A percentile compares a stretch with the other conserved stretches of the same genome.
These are phyloP conservation scores for Saccostrea echinata DNA, from an alignment of 1,140 invertebrate species.

Conservation along the genomic window DNA sequence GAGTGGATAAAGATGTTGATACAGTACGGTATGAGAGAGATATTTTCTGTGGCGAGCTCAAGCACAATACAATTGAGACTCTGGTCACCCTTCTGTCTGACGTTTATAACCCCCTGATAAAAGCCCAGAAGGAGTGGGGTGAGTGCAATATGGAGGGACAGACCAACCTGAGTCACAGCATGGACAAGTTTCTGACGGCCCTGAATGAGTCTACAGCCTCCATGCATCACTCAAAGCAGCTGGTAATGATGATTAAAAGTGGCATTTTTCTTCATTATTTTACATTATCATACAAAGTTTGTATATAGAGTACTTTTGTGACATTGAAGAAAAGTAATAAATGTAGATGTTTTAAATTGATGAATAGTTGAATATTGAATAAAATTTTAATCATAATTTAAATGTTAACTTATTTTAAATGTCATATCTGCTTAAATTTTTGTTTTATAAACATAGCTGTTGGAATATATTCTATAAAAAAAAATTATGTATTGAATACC, in stretches of 20 bases:
- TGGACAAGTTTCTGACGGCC: conserved; percentile 76
- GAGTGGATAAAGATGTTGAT: conserved; percentile 77
- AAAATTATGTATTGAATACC: no score
- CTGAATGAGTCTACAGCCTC: conserved; percentile 75
- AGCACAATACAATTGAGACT: conserved; percentile 77
- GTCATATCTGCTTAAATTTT: no score
- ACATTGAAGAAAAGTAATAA: no score
- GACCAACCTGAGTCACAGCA: conserved; percentile 72
- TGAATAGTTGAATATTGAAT: no score
- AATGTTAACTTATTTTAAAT: no score
- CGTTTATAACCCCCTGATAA: conserved; percentile 76
- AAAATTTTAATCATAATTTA: no score
- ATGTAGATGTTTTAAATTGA: no score
- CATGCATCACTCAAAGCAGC: conserved; percentile 74
- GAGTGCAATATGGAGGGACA: conserved; percentile 74
- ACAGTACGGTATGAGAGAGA: conserved; percentile 75
- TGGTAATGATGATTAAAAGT: conserved; percentile 61
- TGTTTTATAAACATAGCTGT: no score
- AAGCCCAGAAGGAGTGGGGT: conserved; percentile 78
- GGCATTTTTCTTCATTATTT: no score
- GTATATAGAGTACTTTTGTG: no score
- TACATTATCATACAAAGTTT: no score
- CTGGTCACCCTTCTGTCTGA: conserved; percentile 75
- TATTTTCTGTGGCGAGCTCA: conserved; percentile 78
- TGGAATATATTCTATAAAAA: no score